Percentiles rank a stretch among this genome's conserved stretches.
phyloP scores from a whole-genome alignment of 1,140 invertebrate genomes.

The Orchestia grillus region DNA sequence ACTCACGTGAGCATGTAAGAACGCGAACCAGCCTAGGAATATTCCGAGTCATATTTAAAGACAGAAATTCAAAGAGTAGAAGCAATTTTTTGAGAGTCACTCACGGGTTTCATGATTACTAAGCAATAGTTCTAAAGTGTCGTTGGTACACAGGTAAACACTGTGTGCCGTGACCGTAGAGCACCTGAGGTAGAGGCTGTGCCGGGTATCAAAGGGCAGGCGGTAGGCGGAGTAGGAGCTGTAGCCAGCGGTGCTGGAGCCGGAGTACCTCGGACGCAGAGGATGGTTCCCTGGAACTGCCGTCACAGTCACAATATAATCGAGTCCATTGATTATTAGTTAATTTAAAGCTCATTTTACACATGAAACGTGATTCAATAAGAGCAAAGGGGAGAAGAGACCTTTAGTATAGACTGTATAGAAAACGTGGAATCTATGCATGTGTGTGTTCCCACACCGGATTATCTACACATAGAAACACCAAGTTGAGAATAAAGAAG shows the following conservation, averaged over 20 bases:
- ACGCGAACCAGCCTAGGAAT: neutral
- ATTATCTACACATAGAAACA: too few species aligned
- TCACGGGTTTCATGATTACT: neutral
- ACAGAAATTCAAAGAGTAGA: neutral
- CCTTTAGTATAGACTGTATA: too few species aligned
- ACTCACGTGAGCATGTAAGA: neutral
- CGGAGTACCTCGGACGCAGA: conserved; percentile 42
- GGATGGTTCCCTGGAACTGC: neutral
- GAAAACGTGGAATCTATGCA: too few species aligned
- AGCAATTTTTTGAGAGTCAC: neutral
- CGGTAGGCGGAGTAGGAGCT: conserved; percentile 64
- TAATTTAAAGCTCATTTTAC: too few species aligned
- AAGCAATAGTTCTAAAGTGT: neutral
- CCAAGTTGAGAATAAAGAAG: too few species aligned
- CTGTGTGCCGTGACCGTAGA: neutral
- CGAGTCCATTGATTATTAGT: too few species aligned
- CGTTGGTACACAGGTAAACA: neutral
- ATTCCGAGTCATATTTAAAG: neutral
- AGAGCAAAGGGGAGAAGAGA: too few species aligned
- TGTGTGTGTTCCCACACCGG: too few species aligned
- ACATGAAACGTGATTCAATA: too few species aligned
- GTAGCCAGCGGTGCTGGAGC: conserved; percentile 61
- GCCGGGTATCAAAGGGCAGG: conserved; percentile 51
- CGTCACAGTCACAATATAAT: neutral
- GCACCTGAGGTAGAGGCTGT: conserved; percentile 60